A percentile compares a stretch with the other conserved stretches of the same genome.
phyloP scores from a whole-genome alignment of 2,888 invertebrate species.

The Teleiodes luculella region DNA sequence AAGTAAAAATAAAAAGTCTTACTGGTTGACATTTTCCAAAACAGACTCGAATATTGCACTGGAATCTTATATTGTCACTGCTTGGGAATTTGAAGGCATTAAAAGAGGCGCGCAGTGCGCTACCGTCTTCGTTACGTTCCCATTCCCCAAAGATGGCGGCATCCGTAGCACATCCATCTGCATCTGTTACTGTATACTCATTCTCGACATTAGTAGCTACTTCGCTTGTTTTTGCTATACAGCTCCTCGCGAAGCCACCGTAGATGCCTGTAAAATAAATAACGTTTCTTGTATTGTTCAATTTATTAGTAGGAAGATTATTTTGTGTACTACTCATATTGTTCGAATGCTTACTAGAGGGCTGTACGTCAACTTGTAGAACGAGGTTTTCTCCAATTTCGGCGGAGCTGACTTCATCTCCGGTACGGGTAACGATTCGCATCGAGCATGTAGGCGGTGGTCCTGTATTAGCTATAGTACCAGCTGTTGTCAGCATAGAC shows the following conservation, averaged over 20 bases:
- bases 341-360: slow-evolving; percentile 76
- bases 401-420: slow-evolving; percentile 93
- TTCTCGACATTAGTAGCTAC: slow-evolving; percentile 87
- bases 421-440: slow-evolving; percentile 92
- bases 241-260: slow-evolving; percentile 95
- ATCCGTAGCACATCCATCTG: slow-evolving; percentile 95
- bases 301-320: too few species aligned
- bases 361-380: slow-evolving; percentile 90
- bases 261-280: slow-evolving; percentile 83
- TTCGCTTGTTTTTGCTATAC: slow-evolving; percentile 95
- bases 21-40: slow-evolving; percentile 97
- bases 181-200: slow-evolving; percentile 95
- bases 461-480: slow-evolving; percentile 96
- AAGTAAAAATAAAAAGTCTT: slow-evolving; percentile 44
- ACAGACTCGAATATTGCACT: slow-evolving; percentile 96
- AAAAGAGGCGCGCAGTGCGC: slow-evolving; percentile 91
- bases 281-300: not conserved
- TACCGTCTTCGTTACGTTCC: slow-evolving; percentile 92
- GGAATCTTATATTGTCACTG: slow-evolving; percentile 95
- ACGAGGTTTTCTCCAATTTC: slow-evolving; percentile 94
- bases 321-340: too few species aligned
- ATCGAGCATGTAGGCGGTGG: slow-evolving; percentile 95
- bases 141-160: slow-evolving; percentile 95
- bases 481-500: slow-evolving; percentile 96
- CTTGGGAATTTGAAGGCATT: slow-evolving; percentile 97